A percentile compares a stretch with the other conserved stretches of the same genome.
These are phyloP conservation scores for Papilio elwesi DNA, from an alignment of 2,888 invertebrate species.

Conservation along the genomic window DNA sequence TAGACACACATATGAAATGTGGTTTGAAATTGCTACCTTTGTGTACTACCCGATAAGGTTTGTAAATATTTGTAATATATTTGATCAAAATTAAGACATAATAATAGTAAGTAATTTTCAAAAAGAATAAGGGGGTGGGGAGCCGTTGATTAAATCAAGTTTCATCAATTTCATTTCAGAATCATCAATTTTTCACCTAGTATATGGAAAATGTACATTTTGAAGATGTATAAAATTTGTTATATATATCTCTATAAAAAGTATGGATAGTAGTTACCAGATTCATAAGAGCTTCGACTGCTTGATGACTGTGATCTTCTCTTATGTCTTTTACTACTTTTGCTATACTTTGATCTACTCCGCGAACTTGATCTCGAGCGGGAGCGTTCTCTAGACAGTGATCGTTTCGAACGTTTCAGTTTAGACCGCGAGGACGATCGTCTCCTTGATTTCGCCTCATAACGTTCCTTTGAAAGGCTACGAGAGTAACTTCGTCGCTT, in stretches of 20 bases:
- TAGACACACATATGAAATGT: too few species aligned
- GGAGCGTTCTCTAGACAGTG: slow-evolving; percentile 59
- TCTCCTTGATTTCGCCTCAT: slow-evolving; percentile 68
- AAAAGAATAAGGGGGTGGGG: too few species aligned
- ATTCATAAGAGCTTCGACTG: slow-evolving; percentile 71
- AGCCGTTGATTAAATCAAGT: too few species aligned
- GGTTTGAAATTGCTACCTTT: too few species aligned
- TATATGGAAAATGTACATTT: too few species aligned
- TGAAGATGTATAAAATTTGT: background rate
- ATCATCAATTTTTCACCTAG: too few species aligned
- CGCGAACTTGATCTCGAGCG: slow-evolving; percentile 67
- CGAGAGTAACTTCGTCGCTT: slow-evolving; percentile 71
- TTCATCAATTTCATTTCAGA: too few species aligned
- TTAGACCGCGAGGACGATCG: slow-evolving; percentile 67
- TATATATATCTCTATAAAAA: background rate
- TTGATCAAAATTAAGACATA: too few species aligned
- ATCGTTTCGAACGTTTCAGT: slow-evolving; percentile 57
- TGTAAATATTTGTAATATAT: too few species aligned
- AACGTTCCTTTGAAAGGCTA: slow-evolving; percentile 73
- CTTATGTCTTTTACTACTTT: slow-evolving; percentile 60
- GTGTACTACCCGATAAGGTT: too few species aligned
- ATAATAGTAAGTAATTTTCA: too few species aligned
- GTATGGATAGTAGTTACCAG: slow-evolving; percentile 55
- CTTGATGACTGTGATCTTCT: slow-evolving; percentile 67
- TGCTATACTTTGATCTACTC: slow-evolving; percentile 64